phyloP scores from a whole-genome alignment of 2,113 vertebrate species.

The Cercocebus atys region DNA sequence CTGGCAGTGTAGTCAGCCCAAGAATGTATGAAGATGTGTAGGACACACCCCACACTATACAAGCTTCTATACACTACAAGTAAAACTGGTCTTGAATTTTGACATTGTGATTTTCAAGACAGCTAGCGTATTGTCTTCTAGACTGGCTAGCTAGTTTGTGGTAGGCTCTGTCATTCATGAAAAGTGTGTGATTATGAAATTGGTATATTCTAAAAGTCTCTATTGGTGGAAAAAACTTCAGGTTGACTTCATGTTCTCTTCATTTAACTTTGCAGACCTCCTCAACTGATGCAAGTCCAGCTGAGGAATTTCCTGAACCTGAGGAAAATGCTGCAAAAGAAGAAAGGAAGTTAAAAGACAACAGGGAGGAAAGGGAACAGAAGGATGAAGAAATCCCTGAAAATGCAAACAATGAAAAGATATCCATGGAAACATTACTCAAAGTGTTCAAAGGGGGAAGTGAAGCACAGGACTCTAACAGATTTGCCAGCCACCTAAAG shows the following conservation, averaged over 20 bases:
- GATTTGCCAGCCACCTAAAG: constrained; percentile 71
- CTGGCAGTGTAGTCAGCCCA: not conserved
- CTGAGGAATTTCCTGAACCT: not conserved
- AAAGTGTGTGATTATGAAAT: not conserved
- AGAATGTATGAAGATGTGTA: not conserved
- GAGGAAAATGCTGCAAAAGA: constrained; percentile 46
- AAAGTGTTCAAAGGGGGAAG: constrained; percentile 82
- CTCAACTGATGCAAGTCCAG: not conserved
- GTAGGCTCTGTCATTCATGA: not conserved
- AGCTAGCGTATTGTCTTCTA: not conserved
- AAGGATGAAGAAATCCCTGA: constrained; percentile 54
- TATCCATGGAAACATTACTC: constrained; percentile 87
- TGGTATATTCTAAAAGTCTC: not conserved
- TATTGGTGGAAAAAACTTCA: not conserved
- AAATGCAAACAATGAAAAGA: constrained; percentile 66
- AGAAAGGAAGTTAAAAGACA: constrained; percentile 36
- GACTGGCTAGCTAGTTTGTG: not conserved
- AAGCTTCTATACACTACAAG: not conserved
- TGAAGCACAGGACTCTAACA: constrained; percentile 67
- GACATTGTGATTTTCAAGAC: not conserved
- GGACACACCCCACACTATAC: not conserved
- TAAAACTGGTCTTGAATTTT: not conserved
- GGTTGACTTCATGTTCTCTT: not conserved
- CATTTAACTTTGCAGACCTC: constrained; percentile 62
- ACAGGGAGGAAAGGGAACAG: not conserved